Evolutionary conservation across 2,797 vertebrate species (phyloP).

Genomic region (Amblyraja radiata): DNA sequence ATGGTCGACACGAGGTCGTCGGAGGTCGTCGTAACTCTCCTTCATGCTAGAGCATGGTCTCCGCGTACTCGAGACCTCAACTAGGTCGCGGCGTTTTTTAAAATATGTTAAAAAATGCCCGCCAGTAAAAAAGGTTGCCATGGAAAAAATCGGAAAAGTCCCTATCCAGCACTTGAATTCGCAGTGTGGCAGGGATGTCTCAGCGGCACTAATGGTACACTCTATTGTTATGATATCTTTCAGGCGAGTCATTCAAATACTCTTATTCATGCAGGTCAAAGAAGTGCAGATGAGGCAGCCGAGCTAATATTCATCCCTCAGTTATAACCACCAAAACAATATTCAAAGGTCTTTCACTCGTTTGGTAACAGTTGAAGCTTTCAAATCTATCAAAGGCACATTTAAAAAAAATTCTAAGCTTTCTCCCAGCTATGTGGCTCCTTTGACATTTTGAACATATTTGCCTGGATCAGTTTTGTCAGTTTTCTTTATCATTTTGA

Average conservation of each 20-base stretch:
- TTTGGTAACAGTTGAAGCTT: background rate
- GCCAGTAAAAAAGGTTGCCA: too few relatives aligned
- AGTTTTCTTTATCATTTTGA: background rate
- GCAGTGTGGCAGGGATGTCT: background rate
- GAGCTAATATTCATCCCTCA: background rate
- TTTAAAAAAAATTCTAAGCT: background rate
- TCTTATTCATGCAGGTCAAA: background rate
- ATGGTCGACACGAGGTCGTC: too few relatives aligned
- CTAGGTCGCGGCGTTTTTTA: too few relatives aligned
- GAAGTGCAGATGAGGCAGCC: background rate
- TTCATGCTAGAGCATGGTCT: too few relatives aligned
- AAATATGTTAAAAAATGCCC: too few relatives aligned
- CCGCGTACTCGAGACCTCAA: too few relatives aligned
- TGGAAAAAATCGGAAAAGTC: background rate
- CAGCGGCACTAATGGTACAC: background rate
- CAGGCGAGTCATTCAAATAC: background rate
- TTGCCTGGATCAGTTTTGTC: background rate
- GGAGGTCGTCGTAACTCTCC: too few relatives aligned
- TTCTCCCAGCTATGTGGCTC: background rate
- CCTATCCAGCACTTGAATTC: background rate
- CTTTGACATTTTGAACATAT: background rate
- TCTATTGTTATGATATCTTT: background rate
- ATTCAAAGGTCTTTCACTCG: background rate
- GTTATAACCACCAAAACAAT: background rate
- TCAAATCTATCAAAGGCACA: background rate